These are phyloP conservation scores for Planococcus citri DNA, from an alignment of 1,140 invertebrate species.

Conservation along the genomic window DNA sequence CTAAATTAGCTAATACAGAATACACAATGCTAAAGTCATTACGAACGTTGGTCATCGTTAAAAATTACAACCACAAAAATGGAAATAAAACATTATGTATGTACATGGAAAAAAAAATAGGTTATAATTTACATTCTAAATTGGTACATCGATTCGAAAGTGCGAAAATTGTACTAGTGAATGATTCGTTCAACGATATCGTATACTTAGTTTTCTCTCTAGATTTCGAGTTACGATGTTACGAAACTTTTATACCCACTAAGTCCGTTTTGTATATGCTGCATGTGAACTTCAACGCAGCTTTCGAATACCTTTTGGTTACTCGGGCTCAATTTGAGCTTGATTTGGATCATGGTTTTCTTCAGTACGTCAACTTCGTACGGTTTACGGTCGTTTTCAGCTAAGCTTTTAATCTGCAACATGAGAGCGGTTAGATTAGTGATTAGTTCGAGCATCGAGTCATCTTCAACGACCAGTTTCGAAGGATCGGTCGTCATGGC, in stretches of 20 bases:
- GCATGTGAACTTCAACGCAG: constrained; percentile 52
- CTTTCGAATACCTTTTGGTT: constrained; percentile 80
- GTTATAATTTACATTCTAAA: background rate
- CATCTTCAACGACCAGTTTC: constrained; percentile 42
- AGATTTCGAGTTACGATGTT: background rate
- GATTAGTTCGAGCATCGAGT: constrained; percentile 59
- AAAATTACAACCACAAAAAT: too few species aligned
- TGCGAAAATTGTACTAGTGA: too few species aligned
- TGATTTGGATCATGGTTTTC: constrained; percentile 81
- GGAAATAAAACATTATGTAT: too few species aligned
- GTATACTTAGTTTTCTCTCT: background rate
- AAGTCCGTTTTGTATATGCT: constrained; percentile 30
- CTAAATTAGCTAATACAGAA: too few species aligned
- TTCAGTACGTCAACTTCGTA: constrained; percentile 87
- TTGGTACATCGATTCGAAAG: background rate
- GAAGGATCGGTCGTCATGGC: constrained; percentile 42
- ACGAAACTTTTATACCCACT: constrained; percentile 25
- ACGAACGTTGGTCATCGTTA: too few species aligned
- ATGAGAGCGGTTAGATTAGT: constrained; percentile 80
- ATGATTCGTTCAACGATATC: too few species aligned
- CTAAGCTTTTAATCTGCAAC: constrained; percentile 83
- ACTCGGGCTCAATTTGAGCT: constrained; percentile 56
- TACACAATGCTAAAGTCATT: too few species aligned
- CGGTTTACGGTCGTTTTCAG: constrained; percentile 76
- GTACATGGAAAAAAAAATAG: too few species aligned